Evolutionary conservation across 2,113 vertebrate species (phyloP), one percentile per base, ranked within the genome.

Genomic region (Acanthisitta chloris): DNA sequence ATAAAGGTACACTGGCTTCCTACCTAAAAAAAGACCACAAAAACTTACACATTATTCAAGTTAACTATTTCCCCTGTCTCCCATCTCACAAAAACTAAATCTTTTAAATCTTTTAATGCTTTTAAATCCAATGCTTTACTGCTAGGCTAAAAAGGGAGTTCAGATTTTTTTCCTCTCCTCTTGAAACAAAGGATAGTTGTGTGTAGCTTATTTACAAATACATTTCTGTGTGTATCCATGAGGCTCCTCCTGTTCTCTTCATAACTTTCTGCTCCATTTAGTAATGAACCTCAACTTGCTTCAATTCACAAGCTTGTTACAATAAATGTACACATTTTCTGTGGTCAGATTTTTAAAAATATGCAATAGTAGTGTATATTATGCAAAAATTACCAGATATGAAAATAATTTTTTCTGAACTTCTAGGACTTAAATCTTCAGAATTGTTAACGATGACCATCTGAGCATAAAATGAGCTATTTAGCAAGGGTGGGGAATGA

Each of bases 121-220:
- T 95, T 93, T 43, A 73, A 19, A 93, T 21, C 72, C 54, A 67
- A 12, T 92, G 55, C 80, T 96, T 91, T 79, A 69, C n/a, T 78
- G 43, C n/a, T 64, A 82, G 73, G 29, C 48, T 74, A 78, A 90
- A 88, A 86, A 90, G 42, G 76, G 4, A 67, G 20, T 96, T 83
- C 2, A 38, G 59, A 18, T 66, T 38, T 72, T 23, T 31, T 71
- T 13, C n/a, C 52, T 46, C 81, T 88, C 25, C 57, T 45, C 16
- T 38, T 58, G 48, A 91, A 95, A 81, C 45, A 71, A n/a, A 72
- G 80, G 83, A 59, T 76, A 66, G 86, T 72, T 88, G 42, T 81
- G 72, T 58, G 12, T 57, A 73, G 65, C 28, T 88, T 65, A 85
- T 73, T 92, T 65, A 70, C 13, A 86, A 57, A 81, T 33, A 17